phyloP scores from a whole-genome alignment of 2,113 vertebrate species.

The Oreochromis tanganicae region DNA sequence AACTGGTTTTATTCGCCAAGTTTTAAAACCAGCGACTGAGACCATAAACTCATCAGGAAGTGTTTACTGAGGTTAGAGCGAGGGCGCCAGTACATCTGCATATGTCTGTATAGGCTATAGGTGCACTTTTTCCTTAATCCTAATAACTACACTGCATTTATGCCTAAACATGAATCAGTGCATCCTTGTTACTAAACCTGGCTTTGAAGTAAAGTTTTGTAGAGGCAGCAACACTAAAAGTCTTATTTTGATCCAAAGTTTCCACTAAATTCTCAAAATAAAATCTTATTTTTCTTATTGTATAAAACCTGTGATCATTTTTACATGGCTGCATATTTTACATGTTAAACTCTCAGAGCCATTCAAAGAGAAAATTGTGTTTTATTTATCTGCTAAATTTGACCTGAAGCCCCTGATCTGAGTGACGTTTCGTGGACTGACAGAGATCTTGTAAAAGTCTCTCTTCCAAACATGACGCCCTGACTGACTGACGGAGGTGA shows the following conservation, averaged over 20 bases:
- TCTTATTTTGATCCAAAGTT: background rate
- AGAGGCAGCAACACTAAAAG: background rate
- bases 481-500: background rate
- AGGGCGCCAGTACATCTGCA: background rate
- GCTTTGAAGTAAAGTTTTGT: background rate
- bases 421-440: background rate
- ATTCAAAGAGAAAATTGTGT: background rate
- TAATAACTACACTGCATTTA: rapidly evolving
- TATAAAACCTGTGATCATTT: background rate
- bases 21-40: background rate
- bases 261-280: background rate
- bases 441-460: background rate
- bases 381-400: background rate
- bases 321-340: rapidly evolving
- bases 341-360: background rate
- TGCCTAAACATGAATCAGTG: rapidly evolving
- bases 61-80: background rate
- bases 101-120: background rate
- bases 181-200: background rate
- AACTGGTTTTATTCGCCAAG: background rate
- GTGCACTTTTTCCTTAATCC: background rate
- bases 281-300: background rate
- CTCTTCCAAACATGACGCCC: background rate
- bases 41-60: background rate
- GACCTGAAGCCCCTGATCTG: background rate